Conservation (phyloP, 30 jellyfish, hydroid and myxozoan genomes). For the Sanderia malayensis region DNA sequence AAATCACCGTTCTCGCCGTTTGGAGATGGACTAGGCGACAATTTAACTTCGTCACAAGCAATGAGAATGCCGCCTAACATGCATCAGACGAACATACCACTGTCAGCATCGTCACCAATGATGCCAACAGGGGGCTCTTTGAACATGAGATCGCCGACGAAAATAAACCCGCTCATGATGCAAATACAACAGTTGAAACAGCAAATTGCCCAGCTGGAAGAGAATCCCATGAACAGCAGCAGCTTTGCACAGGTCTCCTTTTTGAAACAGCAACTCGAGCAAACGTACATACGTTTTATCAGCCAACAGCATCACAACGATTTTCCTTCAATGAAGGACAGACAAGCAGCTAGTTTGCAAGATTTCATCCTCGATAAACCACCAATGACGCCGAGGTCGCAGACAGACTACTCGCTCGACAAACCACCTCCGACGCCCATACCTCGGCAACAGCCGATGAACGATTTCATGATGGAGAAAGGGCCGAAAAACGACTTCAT, state of each 20-base stretch:
- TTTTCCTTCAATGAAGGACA: conserved; percentile 30
- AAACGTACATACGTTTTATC: conserved; percentile 38
- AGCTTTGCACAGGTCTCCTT: conserved; percentile 31
- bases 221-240: conserved; percentile 42
- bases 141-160: conserved; percentile 56
- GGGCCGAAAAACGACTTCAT: conserved; percentile 28
- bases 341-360: conserved; percentile 28
- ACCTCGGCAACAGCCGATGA: conserved; percentile 42
- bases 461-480: conserved; percentile 41
- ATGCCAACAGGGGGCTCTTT: conserved; percentile 35
- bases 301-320: conserved; percentile 51
- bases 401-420: conserved; percentile 42
- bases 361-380: conserved; percentile 53
- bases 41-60: conserved; percentile 23
- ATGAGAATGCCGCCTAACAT: conserved; percentile 39
- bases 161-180: conserved; percentile 44
- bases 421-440: conserved; percentile 63
- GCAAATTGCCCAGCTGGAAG: conserved; percentile 53
- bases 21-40: conserved; percentile 41
- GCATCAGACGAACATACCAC: conserved; percentile 45
- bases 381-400: conserved; percentile 67
- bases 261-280: conserved; percentile 51
- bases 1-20: conserved; percentile 64
- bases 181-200: conserved; percentile 67
- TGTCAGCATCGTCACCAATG: conserved; percentile 37